Base-by-base conservation (phyloP, 2,888 invertebrate genomes). In the Desoria tigrina region DNA sequence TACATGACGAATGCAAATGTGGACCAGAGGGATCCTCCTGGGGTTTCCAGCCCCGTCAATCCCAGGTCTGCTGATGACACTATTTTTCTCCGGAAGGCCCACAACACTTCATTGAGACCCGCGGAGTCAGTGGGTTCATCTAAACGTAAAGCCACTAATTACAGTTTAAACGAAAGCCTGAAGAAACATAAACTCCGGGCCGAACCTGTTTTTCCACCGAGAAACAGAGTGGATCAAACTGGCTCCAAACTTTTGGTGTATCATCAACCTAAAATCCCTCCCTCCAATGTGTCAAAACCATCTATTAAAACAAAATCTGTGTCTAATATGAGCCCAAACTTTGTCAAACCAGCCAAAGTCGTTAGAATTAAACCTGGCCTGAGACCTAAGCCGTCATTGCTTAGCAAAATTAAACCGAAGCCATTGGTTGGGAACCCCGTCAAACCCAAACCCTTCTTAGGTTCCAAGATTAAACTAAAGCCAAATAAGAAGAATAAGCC, bases 401-500 rank as follows among this genome's bases (percentile, higher is more conserved):
- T 16, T n/a, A 21, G 3, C 21, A 63, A 63, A 63, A 55, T 45
- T 9, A 63, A 57, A 57, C 63, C 57, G 27, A 42, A 32, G 18
- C 57, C 37, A 21, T 21, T 50, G 24, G 39, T 9, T 21, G 50
- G 42, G 28, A 60, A 39, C 49, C 53, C 50, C 42, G 28, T 37
- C 32, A 65, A 45, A n/a, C 64, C 51, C 27, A 51, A 42, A 26
- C 56, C 56, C 16, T 45, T 16, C 21, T 18, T 21, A 42, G 6
- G 27, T 2, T 32, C 16, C 28, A 63, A 63, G 28, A 45, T 56
- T 23, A 57, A 56, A 21, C 61, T 53, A 16, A 68, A 65, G 39
- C 51, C 51, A 14, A 54, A 21, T 21, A 66, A 61, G 39, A 66
- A 58, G 32, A 24, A 23, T 2, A 63, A 55, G 37, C 51, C 51